Conservation (phyloP, 2,113 vertebrate genomes). For the Bujurquina vittata region DNA sequence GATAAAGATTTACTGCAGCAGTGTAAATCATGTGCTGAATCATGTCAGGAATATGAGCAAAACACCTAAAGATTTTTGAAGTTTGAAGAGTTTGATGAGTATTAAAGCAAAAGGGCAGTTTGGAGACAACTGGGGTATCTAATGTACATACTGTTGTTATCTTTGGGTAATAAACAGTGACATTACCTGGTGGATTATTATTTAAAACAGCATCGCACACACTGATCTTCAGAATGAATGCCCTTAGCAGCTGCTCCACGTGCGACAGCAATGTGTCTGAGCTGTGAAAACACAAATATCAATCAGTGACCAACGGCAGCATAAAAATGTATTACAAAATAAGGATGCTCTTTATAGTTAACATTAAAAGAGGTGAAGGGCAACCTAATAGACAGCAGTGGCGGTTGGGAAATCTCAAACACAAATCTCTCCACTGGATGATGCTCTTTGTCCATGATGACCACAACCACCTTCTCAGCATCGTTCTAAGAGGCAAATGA, state of each 20-base stretch:
- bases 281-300: slow-evolving; percentile 70
- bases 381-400: slow-evolving; percentile 93
- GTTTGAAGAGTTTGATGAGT: fast-evolving
- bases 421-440: slow-evolving; percentile 98
- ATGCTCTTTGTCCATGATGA: slow-evolving; percentile 98
- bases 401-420: slow-evolving; percentile 96
- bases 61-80: background rate
- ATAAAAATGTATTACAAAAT: background rate
- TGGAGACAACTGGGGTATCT: too few relatives aligned
- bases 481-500: slow-evolving; percentile 85
- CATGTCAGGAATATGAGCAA: background rate
- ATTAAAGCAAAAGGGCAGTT: background rate
- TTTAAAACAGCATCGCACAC: slow-evolving; percentile 97
- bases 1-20: background rate
- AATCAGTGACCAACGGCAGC: background rate
- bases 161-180: background rate
- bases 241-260: slow-evolving; percentile 93
- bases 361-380: background rate
- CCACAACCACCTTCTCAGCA: slow-evolving; percentile 96
- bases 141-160: background rate
- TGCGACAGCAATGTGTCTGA: slow-evolving; percentile 93
- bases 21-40: background rate
- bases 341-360: background rate
- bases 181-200: slow-evolving; percentile 93
- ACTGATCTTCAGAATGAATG: slow-evolving; percentile 97